phyloP scores from a whole-genome alignment of 2,797 vertebrate species.

The Pseudochaenichthys georgianus region DNA sequence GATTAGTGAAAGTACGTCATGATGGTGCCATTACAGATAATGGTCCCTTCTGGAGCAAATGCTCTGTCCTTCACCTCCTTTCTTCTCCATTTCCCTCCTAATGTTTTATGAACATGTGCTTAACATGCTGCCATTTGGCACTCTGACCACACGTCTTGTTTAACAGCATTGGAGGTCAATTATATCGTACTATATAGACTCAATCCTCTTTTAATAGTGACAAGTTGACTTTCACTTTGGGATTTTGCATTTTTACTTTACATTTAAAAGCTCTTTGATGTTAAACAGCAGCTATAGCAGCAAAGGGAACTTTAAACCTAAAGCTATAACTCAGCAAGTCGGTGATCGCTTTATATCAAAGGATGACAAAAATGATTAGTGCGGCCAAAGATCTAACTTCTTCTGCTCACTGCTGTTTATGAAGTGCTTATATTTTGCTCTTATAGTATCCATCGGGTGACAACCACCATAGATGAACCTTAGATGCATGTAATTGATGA shows the following conservation, averaged over 20 bases:
- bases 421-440: too few species aligned
- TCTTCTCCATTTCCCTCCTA: slow-evolving; percentile 39
- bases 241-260: neutral
- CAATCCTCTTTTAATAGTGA: slow-evolving; percentile 13
- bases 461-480: too few species aligned
- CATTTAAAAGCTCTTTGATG: slow-evolving; percentile 1
- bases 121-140: slow-evolving; percentile 38
- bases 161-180: slow-evolving; percentile 25
- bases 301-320: slow-evolving; percentile 1
- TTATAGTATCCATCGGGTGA: too few species aligned
- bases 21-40: slow-evolving; percentile 40
- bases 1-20: slow-evolving; percentile 32
- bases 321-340: neutral
- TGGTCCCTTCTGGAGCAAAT: slow-evolving; percentile 31
- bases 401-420: too few species aligned
- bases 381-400: neutral
- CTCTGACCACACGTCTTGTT: slow-evolving; percentile 25
- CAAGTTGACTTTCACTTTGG: slow-evolving; percentile 22
- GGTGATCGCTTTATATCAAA: slow-evolving; percentile 10
- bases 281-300: neutral
- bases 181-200: slow-evolving; percentile 1
- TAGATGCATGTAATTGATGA: slow-evolving; percentile 1
- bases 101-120: slow-evolving; percentile 58
- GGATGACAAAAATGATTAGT: neutral
- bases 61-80: slow-evolving; percentile 59